Conservation (phyloP, 2,888 invertebrate genomes). For the Ophion ventricosus region DNA sequence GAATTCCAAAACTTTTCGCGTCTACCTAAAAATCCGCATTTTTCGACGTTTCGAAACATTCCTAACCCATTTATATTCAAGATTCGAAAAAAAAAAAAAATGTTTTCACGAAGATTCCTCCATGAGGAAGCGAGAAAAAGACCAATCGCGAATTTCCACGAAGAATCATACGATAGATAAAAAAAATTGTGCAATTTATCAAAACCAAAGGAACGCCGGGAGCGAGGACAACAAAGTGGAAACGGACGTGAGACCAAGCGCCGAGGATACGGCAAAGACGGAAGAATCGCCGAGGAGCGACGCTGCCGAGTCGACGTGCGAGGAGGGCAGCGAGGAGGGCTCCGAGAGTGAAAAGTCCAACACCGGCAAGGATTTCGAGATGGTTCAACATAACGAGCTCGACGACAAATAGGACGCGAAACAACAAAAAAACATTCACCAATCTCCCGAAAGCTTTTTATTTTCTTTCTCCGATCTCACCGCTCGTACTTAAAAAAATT, state of each 20-base stretch:
- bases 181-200: neutral
- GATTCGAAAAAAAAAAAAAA: too few relatives aligned
- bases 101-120: too few relatives aligned
- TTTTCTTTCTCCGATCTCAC: neutral
- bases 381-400: slow-evolving; percentile 87
- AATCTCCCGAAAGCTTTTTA: slow-evolving; percentile 16
- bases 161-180: too few relatives aligned
- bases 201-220: neutral
- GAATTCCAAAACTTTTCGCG: too few relatives aligned
- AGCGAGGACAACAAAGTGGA: slow-evolving; percentile 67
- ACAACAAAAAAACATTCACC: slow-evolving; percentile 15
- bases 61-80: too few relatives aligned
- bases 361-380: slow-evolving; percentile 94
- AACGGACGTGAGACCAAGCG: slow-evolving; percentile 30
- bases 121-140: too few relatives aligned
- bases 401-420: slow-evolving; percentile 67
- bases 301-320: slow-evolving; percentile 71
- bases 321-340: slow-evolving; percentile 82
- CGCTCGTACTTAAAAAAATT: neutral
- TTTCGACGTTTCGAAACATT: too few relatives aligned
- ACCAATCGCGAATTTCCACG: too few relatives aligned
- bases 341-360: slow-evolving; percentile 94
- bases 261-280: slow-evolving; percentile 25
- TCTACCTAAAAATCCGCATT: too few relatives aligned
- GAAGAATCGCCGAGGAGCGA: slow-evolving; percentile 57